phyloP scores from a whole-genome alignment of 2,888 invertebrate genomes.

The Chrysopilus asiliformis region DNA sequence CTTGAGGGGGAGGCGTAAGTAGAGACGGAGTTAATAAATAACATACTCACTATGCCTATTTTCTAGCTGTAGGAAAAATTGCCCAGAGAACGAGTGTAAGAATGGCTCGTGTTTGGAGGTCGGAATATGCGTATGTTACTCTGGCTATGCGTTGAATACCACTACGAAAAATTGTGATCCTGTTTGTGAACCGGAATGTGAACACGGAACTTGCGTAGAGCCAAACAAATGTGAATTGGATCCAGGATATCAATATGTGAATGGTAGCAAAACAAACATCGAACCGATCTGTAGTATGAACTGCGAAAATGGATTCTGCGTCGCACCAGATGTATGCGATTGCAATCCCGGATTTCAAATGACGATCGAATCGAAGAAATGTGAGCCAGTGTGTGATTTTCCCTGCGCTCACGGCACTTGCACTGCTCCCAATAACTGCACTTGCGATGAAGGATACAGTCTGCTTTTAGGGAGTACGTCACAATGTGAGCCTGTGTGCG shows the following conservation, averaged over 20 bases:
- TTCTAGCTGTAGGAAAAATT: too few species aligned
- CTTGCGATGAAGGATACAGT: constrained; percentile 17
- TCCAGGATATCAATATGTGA: constrained; percentile 18
- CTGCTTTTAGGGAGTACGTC: background rate
- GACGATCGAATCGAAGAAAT: constrained; percentile 11
- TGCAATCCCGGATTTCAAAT: constrained; percentile 29
- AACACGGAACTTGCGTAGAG: constrained; percentile 19
- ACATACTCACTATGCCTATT: too few species aligned
- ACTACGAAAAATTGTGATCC: constrained; percentile 25
- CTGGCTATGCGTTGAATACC: constrained; percentile 19
- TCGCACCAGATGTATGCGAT: constrained; percentile 3
- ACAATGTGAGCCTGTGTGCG: constrained; percentile 6
- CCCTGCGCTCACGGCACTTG: constrained; percentile 5
- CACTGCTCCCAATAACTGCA: constrained; percentile 5
- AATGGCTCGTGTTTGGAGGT: constrained; percentile 26
- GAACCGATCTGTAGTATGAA: constrained; percentile 26
- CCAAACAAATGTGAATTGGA: constrained; percentile 10
- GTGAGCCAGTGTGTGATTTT: constrained; percentile 5
- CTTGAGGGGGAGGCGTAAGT: too few species aligned
- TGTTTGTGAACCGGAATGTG: constrained; percentile 23
- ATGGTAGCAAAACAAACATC: constrained; percentile 18
- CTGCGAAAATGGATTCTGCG: constrained; percentile 4
- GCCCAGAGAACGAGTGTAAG: constrained; percentile 27
- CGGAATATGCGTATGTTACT: constrained; percentile 24
- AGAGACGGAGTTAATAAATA: too few species aligned